phyloP scores from a whole-genome alignment of 2,797 vertebrate species.

The Gymnocypris eckloni region DNA sequence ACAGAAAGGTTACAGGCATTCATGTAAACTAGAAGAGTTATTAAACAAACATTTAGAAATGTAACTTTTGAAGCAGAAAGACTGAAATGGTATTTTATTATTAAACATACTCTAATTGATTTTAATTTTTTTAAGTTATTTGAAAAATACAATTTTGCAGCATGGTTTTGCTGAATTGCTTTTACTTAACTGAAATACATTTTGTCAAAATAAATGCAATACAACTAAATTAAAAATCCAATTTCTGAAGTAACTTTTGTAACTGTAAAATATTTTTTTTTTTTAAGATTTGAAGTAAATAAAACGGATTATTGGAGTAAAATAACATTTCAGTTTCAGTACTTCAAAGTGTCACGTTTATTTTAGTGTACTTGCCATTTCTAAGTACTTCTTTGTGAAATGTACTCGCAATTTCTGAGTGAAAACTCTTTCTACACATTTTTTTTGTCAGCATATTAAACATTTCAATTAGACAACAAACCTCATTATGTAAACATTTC shows the following conservation, averaged over 20 bases:
- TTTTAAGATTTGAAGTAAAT: neutral
- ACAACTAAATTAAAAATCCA: neutral
- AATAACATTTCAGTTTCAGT: neutral
- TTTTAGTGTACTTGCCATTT: neutral
- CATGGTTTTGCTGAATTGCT: neutral
- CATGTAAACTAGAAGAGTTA: neutral
- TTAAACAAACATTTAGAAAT: neutral
- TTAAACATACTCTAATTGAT: too few species aligned
- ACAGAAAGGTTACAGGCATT: neutral
- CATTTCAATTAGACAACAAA: neutral
- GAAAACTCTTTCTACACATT: neutral
- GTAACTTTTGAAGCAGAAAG: neutral
- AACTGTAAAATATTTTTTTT: neutral
- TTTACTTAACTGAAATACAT: neutral
- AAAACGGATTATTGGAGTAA: neutral
- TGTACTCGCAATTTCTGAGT: neutral
- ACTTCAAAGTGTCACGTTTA: neutral
- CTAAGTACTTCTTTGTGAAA: neutral
- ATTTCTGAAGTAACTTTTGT: neutral
- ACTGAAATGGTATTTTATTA: too few species aligned
- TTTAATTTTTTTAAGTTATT: too few species aligned
- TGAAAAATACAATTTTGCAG: too few species aligned
- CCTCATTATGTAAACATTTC: neutral
- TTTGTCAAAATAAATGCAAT: neutral
- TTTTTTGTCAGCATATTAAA: neutral